These are phyloP conservation scores for Suillia variegata DNA, from an alignment of 2,888 invertebrate genomes.

Conservation along the genomic window DNA sequence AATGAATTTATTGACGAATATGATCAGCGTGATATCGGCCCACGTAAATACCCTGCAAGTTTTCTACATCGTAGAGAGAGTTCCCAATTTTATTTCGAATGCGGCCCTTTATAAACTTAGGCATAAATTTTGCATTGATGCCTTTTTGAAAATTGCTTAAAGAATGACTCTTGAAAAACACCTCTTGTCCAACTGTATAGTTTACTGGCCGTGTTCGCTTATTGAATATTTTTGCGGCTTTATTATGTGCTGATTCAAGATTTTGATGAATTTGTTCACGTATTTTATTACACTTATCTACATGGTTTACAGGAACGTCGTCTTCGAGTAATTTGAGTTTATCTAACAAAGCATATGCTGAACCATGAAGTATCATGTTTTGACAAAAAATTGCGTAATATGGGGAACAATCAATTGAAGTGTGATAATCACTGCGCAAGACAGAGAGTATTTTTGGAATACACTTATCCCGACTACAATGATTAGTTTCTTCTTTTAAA, in stretches of 20 bases:
- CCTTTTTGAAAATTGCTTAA: constrained; percentile 6
- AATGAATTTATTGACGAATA: not conserved
- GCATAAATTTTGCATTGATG: constrained; percentile 15
- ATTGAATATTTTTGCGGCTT: constrained; percentile 2
- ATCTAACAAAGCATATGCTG: constrained; percentile 14
- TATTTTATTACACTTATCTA: not conserved
- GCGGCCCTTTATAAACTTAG: constrained; percentile 11
- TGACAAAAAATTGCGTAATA: constrained; percentile 17
- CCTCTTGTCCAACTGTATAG: constrained; percentile 4
- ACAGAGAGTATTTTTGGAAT: constrained; percentile 10
- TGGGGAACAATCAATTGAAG: constrained; percentile 15
- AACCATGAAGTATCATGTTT: constrained; percentile 19
- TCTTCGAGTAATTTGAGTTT: not conserved
- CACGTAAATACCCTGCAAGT: constrained; percentile 7
- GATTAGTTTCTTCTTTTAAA: constrained; percentile 6
- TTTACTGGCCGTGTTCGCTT: not conserved
- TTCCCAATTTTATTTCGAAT: constrained; percentile 2
- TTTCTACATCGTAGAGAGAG: constrained; percentile 9
- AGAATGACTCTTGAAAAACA: constrained; percentile 8
- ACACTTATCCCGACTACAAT: constrained; percentile 15
- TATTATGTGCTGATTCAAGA: not conserved
- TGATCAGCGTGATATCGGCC: constrained; percentile 14
- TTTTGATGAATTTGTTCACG: constrained; percentile 1
- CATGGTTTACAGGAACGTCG: not conserved
- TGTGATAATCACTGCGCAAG: constrained; percentile 16